These are phyloP conservation scores for Gadopsis bispinosus DNA, from an alignment of 2,797 vertebrate genomes.

Conservation along the genomic window DNA sequence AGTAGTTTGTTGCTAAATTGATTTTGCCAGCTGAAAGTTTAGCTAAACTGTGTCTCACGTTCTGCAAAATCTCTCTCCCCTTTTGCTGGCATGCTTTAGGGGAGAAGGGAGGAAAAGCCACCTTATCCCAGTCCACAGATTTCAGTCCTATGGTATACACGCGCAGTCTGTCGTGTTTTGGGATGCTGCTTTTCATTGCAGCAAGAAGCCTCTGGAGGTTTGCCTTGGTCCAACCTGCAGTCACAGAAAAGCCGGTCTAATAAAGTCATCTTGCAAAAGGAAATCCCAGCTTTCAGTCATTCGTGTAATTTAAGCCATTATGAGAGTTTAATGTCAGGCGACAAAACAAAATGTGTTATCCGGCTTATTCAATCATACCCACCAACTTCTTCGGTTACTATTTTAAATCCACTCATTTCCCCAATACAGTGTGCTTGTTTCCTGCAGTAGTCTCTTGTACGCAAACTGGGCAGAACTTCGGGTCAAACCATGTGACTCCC, in stretches of 20 bases:
- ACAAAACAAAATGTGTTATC: neutral
- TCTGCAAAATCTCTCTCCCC: constrained; percentile 86
- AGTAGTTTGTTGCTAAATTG: no score
- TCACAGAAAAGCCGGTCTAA: neutral
- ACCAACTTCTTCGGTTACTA: constrained; percentile 33
- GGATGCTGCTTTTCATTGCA: constrained; percentile 86
- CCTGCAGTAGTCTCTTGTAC: neutral
- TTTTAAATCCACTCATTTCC: neutral
- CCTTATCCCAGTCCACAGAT: constrained; percentile 88
- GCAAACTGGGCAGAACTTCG: neutral
- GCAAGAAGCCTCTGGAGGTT: constrained; percentile 86
- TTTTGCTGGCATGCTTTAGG: constrained; percentile 89
- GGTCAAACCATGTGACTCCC: neutral
- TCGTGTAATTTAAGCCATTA: neutral
- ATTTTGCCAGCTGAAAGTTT: neutral
- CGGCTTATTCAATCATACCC: neutral
- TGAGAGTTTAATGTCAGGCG: neutral
- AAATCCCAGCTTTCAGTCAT: neutral
- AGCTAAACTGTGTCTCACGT: constrained; percentile 78
- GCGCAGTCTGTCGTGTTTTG: constrained; percentile 65
- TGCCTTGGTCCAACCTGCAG: constrained; percentile 85
- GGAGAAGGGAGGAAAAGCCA: constrained; percentile 91
- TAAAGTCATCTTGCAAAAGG: neutral
- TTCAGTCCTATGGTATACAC: constrained; percentile 84
- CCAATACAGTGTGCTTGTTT: neutral